These are phyloP conservation scores for Phaenicophaeus curvirostris DNA, from an alignment of 2,797 vertebrate species.

Conservation along the genomic window DNA sequence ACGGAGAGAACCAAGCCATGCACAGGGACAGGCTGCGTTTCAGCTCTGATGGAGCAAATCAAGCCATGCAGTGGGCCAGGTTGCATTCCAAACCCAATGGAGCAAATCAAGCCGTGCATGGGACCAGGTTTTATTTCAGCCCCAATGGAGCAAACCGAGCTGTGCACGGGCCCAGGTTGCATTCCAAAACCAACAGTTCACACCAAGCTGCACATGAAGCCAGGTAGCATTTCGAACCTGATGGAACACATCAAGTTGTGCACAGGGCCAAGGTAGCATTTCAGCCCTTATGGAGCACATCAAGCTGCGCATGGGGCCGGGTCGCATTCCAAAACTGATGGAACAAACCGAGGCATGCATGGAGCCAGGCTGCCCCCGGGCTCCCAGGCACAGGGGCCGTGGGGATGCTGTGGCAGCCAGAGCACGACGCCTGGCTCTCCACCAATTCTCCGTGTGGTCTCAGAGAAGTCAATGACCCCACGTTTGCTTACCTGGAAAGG, in stretches of 20 bases:
- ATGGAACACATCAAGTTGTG: too few relatives aligned
- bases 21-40: background rate
- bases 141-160: fast-evolving
- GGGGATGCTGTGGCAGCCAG: background rate
- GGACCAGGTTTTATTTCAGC: background rate
- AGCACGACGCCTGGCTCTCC: background rate
- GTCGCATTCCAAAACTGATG: fast-evolving
- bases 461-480: background rate
- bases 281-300: background rate
- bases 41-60: background rate
- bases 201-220: too few relatives aligned
- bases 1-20: fast-evolving
- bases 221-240: too few relatives aligned
- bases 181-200: too few relatives aligned
- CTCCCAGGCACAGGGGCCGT: background rate
- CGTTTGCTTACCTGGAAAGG: background rate
- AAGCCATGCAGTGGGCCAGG: fast-evolving
- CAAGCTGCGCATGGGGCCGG: fast-evolving
- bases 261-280: background rate
- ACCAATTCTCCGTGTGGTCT: background rate
- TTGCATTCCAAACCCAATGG: background rate
- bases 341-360: fast-evolving
- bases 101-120: fast-evolving
- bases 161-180: fast-evolving
- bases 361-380: background rate